A percentile compares a stretch with the other conserved stretches of the same genome.
Evolutionary conservation across 1,140 invertebrate species (phyloP).

Genomic region (Ephestia elutella): DNA sequence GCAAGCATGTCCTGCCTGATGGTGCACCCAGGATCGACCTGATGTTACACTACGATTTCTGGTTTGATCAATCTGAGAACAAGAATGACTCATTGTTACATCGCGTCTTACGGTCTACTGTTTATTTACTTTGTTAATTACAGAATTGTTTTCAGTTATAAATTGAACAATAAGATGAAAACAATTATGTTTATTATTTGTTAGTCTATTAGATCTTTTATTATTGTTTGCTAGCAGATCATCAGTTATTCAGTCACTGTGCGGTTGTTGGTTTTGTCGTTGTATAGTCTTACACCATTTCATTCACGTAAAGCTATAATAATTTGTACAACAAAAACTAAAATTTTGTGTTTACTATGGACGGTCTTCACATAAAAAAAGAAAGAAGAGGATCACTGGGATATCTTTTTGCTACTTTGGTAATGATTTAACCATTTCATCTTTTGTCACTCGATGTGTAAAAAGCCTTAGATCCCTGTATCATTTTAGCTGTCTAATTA

Average conservation of each 20-base stretch:
- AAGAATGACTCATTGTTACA: too few relatives aligned
- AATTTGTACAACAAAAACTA: too few relatives aligned
- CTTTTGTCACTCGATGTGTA: too few relatives aligned
- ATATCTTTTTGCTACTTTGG: neutral
- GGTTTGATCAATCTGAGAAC: too few relatives aligned
- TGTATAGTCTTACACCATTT: neutral
- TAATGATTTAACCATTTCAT: neutral
- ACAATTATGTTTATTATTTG: neutral
- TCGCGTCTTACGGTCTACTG: neutral
- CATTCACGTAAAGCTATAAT: neutral
- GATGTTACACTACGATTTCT: too few relatives aligned
- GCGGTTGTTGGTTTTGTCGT: neutral
- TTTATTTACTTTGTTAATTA: neutral
- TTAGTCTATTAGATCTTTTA: neutral
- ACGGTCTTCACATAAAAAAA: neutral
- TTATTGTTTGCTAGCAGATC: neutral
- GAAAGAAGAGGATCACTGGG: neutral
- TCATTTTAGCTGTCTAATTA: too few relatives aligned
- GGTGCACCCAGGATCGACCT: too few relatives aligned
- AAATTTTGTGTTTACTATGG: neutral
- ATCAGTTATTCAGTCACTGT: neutral
- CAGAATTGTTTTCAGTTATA: neutral
- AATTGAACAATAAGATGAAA: neutral
- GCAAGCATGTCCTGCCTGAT: too few relatives aligned
- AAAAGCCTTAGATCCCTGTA: too few relatives aligned